These are phyloP conservation scores for Epistrophella euchroma DNA, from an alignment of 2,888 invertebrate genomes.

Conservation along the genomic window DNA sequence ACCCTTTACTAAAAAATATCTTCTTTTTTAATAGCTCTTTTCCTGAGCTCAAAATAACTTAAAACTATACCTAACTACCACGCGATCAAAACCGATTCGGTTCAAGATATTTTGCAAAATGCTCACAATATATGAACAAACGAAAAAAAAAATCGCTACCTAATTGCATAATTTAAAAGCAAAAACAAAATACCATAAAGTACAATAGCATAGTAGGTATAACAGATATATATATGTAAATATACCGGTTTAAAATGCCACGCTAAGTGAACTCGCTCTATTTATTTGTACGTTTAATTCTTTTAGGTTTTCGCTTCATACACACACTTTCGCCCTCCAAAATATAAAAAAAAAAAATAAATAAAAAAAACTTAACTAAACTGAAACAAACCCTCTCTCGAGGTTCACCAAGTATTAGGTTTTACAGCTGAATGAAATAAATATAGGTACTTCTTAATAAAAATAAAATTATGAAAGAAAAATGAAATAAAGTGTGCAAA, in stretches of 20 bases:
- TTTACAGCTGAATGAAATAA: constrained; percentile 51
- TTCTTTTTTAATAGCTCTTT: constrained; percentile 21
- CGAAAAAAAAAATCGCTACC: constrained; percentile 40
- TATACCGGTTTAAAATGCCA: constrained; percentile 74
- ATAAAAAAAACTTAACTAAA: constrained; percentile 17
- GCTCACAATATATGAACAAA: constrained; percentile 2
- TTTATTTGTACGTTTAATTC: constrained; percentile 72
- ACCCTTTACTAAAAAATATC: background rate
- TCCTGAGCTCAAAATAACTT: constrained; percentile 38
- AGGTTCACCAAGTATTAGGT: constrained; percentile 45
- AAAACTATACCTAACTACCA: background rate
- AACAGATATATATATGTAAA: background rate
- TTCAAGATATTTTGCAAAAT: constrained; percentile 40
- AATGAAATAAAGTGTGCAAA: constrained; percentile 51
- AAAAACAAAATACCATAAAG: constrained; percentile 38
- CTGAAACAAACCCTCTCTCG: constrained; percentile 32
- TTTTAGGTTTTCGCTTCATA: constrained; percentile 55
- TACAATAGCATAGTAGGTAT: constrained; percentile 24
- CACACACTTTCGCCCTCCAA: constrained; percentile 55
- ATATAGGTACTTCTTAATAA: background rate
- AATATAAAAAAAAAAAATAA: constrained; percentile 28
- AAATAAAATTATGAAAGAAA: constrained; percentile 35
- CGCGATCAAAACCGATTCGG: constrained; percentile 56
- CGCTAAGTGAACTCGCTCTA: constrained; percentile 74
- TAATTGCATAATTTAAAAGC: constrained; percentile 72